Evolutionary conservation across 2,113 vertebrate genomes (phyloP).

Genomic region (Odontophorus gujanensis): DNA sequence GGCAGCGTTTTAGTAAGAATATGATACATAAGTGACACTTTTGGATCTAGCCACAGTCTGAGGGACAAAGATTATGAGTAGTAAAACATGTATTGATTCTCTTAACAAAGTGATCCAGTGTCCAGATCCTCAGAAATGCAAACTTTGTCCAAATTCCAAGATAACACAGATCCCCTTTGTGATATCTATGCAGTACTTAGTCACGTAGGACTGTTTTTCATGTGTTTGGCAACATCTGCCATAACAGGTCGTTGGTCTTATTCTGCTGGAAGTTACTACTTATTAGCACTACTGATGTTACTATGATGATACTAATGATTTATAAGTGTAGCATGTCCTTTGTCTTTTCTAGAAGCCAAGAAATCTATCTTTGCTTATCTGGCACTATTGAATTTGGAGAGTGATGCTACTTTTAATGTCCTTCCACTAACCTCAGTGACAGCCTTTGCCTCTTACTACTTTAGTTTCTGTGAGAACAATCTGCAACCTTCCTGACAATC

Average conservation of each 20-base stretch:
- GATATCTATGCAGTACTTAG: fast-evolving
- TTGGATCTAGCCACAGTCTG: neutral
- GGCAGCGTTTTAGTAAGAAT: neutral
- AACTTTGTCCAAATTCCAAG: neutral
- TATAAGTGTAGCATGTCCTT: neutral
- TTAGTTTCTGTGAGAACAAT: neutral
- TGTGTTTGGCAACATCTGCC: neutral
- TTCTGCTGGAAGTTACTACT: neutral
- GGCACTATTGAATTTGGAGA: neutral
- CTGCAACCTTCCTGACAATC: neutral
- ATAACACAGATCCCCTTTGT: neutral
- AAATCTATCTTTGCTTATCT: conserved; percentile 1
- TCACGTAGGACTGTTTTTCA: neutral
- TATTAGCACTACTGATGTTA: neutral
- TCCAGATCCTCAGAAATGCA: neutral
- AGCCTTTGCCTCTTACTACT: neutral
- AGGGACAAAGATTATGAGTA: neutral
- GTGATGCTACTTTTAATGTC: neutral
- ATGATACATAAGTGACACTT: neutral
- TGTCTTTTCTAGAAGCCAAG: neutral
- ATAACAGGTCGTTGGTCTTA: neutral
- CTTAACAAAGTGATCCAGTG: neutral
- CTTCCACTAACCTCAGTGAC: neutral
- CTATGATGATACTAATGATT: neutral
- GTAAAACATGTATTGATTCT: neutral